These are phyloP conservation scores for Phocides pigmalion DNA, from an alignment of 1,140 invertebrate species.

Conservation along the genomic window DNA sequence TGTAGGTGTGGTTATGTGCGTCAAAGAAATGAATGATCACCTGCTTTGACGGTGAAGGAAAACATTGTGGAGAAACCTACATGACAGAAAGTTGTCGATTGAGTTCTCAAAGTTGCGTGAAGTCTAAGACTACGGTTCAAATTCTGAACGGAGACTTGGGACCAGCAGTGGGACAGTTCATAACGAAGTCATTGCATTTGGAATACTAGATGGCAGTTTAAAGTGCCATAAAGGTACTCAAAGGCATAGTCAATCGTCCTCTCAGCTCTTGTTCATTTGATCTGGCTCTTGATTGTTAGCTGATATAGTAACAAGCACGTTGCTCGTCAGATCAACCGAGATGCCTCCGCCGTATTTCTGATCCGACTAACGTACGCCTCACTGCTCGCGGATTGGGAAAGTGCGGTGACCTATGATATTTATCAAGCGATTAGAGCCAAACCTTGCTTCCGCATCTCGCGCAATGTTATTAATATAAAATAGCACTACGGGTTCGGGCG, in stretches of 20 bases:
- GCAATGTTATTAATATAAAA: not conserved
- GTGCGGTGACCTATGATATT: constrained; percentile 7
- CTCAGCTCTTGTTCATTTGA: not conserved
- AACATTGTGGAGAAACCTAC: too few species aligned
- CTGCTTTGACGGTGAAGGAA: too few species aligned
- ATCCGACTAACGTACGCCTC: constrained; percentile 17
- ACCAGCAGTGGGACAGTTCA: too few species aligned
- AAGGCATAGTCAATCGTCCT: not conserved
- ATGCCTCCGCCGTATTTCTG: constrained; percentile 9
- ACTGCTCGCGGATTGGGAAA: constrained; percentile 12
- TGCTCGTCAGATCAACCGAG: not conserved
- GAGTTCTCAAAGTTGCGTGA: too few species aligned
- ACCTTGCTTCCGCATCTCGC: not conserved
- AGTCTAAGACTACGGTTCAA: too few species aligned
- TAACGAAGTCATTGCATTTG: too few species aligned
- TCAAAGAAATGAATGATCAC: too few species aligned
- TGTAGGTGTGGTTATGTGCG: too few species aligned
- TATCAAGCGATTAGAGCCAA: constrained; percentile 9
- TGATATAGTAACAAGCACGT: not conserved
- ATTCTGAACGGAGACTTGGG: too few species aligned
- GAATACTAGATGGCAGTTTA: too few species aligned
- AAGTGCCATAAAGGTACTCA: not conserved
- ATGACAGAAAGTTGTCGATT: too few species aligned
- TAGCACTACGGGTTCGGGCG: not conserved
- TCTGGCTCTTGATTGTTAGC: not conserved